Conservation (phyloP, 2,888 invertebrate species). For the Hesperia comma region DNA sequence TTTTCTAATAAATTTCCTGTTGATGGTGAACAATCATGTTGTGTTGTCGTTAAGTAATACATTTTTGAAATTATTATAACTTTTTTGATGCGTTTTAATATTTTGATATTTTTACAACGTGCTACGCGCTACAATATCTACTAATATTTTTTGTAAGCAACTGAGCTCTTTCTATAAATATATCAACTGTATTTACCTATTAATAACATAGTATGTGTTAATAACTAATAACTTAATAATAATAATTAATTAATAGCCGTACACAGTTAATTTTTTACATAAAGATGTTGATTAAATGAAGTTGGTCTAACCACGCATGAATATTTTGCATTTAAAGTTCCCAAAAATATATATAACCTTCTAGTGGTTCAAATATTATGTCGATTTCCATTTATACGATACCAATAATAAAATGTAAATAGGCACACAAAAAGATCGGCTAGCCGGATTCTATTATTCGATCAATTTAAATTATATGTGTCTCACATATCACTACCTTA, state of each 20-base stretch:
- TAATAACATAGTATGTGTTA: too few species aligned
- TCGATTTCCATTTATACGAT: constrained; percentile 3
- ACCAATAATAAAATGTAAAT: constrained; percentile 31
- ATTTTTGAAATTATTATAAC: background rate
- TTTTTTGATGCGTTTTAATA: background rate
- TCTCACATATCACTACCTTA: constrained; percentile 35
- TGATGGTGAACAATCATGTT: background rate
- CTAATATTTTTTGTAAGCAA: too few species aligned
- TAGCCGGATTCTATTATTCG: constrained; percentile 29
- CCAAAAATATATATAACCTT: too few species aligned
- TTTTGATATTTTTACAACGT: too few species aligned
- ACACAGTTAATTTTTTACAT: too few species aligned
- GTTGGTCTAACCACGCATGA: background rate
- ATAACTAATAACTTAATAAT: too few species aligned
- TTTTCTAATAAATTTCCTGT: constrained; percentile 7
- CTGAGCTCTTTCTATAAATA: too few species aligned
- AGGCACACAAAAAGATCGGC: constrained; percentile 23
- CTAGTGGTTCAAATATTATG: too few species aligned
- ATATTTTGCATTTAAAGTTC: background rate
- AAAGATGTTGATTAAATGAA: too few species aligned
- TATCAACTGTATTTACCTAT: too few species aligned
- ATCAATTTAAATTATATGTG: constrained; percentile 34
- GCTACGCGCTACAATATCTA: too few species aligned
- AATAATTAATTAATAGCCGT: too few species aligned
- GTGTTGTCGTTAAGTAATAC: background rate